Base-by-base conservation (phyloP, 2,888 invertebrate genomes). In the Sicus ferrugineus region DNA sequence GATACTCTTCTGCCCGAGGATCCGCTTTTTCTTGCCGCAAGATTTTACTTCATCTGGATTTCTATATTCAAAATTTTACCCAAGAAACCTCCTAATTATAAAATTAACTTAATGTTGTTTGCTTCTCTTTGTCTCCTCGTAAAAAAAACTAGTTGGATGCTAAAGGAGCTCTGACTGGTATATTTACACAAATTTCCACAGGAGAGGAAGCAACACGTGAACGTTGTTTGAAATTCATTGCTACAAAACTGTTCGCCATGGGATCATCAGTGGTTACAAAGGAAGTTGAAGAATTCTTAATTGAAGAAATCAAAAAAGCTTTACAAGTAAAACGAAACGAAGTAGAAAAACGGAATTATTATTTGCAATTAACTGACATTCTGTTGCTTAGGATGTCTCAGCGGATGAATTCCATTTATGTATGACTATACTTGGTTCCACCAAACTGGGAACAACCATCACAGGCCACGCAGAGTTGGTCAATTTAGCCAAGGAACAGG, bases 391-490 rank as follows among this genome's bases (percentile, higher is more conserved):
- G 91, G 95, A 95, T 88, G 93, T 95, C 31, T 94, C 93, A 16
- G 94, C 95, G 38, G 94, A 95, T 76, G 97, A 98, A 86, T 97
- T 97, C 86, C 91, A 94, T 77, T 89, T 91, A 72, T 90, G 97
- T 70, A 94, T 98, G 92, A 92, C 92, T 59, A 89, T 96, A 75
- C 87, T 98, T 76, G 90, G 92, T 31, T 90, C 91, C 85, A 92
- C 97, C 11, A 91, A 92, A 82, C 88, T 94, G 59, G 93, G 94
- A 62, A 92, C 92, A 75, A 93, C 95, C 7, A 89, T 94, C 16
- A 88, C 89, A 59, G 97, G 97, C 4, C 94, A 96, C 80, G 93
- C 94, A 75, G 94, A 95, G 83, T 86, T 98, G 34, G 90, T 96
- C 11, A 92, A 94, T 76, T 89, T 97, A 74, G 91, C 96, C 14